Percentiles rank a stretch among this genome's conserved stretches.
Evolutionary conservation across 1,140 invertebrate species (phyloP).

Genomic region (Caerostris darwini): DNA sequence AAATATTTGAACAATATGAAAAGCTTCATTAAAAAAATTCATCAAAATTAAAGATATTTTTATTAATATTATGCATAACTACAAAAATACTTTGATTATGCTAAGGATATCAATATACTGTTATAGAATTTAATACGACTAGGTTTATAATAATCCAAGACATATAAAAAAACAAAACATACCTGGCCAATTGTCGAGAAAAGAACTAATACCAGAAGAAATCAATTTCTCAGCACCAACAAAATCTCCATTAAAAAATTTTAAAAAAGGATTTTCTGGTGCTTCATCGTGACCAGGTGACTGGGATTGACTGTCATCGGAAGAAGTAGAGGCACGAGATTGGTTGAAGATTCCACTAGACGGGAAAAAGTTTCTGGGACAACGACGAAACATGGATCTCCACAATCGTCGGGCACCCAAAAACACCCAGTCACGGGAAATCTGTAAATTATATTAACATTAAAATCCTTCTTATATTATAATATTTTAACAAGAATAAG

Average conservation of each 20-base stretch:
- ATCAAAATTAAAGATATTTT: too few relatives aligned
- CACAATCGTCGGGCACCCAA: constrained; percentile 24
- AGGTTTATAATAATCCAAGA: too few relatives aligned
- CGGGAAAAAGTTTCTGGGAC: not conserved
- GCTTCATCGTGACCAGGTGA: not conserved
- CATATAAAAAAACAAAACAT: not conserved
- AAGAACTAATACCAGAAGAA: not conserved
- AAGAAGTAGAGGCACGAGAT: not conserved
- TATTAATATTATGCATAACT: too few relatives aligned
- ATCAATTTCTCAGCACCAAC: constrained; percentile 7
- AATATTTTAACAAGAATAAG: too few relatives aligned
- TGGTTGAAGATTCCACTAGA: too few relatives aligned
- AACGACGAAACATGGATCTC: constrained; percentile 49
- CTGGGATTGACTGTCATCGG: not conserved
- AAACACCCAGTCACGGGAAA: constrained; percentile 47
- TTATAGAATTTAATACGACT: too few relatives aligned
- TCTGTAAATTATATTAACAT: not conserved
- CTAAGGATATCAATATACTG: too few relatives aligned
- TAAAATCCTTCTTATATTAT: not conserved
- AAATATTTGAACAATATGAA: too few relatives aligned
- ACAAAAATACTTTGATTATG: too few relatives aligned
- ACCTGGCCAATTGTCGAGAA: constrained; percentile 9
- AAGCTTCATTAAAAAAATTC: too few relatives aligned
- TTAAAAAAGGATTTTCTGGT: not conserved
- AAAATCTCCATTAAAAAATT: not conserved